Conservation (phyloP, 2,888 invertebrate species). For the Lamellibrachia satsuma region DNA sequence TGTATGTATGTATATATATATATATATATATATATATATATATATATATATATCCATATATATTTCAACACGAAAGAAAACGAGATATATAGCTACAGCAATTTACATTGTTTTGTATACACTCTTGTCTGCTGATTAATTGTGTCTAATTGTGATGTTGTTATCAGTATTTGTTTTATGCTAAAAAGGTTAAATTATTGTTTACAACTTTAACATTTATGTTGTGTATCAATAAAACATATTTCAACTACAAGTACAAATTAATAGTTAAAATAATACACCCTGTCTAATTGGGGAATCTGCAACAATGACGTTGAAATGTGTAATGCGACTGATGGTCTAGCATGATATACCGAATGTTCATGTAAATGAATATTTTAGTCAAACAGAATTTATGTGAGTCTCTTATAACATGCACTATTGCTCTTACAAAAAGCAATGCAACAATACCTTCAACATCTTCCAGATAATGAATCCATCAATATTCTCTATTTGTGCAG, state of each 20-base stretch:
- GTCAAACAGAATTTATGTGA: neutral
- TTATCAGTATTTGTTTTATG: neutral
- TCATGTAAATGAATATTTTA: neutral
- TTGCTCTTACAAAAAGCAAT: too few species aligned
- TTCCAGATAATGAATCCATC: conserved; percentile 55
- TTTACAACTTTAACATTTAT: too few species aligned
- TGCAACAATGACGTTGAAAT: too few species aligned
- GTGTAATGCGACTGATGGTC: too few species aligned
- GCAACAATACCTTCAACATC: conserved; percentile 51
- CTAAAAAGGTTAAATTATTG: neutral
- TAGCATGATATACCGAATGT: too few species aligned
- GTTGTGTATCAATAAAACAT: neutral
- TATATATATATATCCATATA: neutral
- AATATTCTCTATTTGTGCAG: conserved; percentile 47
- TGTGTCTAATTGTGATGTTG: neutral
- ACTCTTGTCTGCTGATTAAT: neutral
- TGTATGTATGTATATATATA: neutral
- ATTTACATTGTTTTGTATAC: neutral
- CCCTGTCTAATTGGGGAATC: too few species aligned
- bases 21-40: neutral
- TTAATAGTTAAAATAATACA: too few species aligned
- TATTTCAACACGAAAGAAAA: neutral
- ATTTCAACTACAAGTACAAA: neutral
- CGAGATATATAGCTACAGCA: neutral
- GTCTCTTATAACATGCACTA: neutral